Conservation (phyloP, 2,797 vertebrate genomes). For the Sarcophilus harrisii region DNA sequence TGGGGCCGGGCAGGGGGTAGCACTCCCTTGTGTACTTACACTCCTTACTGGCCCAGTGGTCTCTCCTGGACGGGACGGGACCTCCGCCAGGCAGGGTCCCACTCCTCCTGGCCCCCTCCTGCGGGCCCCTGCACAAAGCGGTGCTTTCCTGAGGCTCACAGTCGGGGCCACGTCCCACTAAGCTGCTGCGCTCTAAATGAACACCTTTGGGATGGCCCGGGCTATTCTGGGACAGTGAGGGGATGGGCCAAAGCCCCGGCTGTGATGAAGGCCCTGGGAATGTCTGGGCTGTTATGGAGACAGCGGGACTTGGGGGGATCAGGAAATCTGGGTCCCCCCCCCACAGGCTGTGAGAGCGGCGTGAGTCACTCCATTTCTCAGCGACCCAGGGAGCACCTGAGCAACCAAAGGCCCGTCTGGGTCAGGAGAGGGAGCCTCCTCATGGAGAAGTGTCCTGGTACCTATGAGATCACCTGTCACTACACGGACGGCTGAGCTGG, state of each 20-base stretch:
- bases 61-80: background rate
- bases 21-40: background rate
- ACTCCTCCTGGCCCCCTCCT: background rate
- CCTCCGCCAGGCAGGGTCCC: background rate
- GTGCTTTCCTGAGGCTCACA: background rate
- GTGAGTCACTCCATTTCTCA: background rate
- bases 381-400: background rate
- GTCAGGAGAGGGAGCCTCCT: background rate
- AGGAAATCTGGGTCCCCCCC: background rate
- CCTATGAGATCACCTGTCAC: background rate
- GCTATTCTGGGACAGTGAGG: background rate
- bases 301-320: background rate
- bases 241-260: no score
- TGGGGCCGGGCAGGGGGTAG: no score
- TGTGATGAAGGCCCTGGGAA: background rate
- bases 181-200: accelerated
- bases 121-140: accelerated
- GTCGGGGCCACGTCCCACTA: background rate
- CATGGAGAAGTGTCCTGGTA: background rate
- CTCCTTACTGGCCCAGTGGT: background rate
- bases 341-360: background rate
- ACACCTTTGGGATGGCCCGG: accelerated
- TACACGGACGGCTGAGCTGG: background rate
- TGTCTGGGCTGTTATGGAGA: background rate
- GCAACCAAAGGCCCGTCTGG: background rate